A percentile compares a stretch with the other conserved stretches of the same genome.
These are phyloP conservation scores for Arctocebus calabarensis DNA, from an alignment of 2,797 vertebrate genomes.

Conservation along the genomic window DNA sequence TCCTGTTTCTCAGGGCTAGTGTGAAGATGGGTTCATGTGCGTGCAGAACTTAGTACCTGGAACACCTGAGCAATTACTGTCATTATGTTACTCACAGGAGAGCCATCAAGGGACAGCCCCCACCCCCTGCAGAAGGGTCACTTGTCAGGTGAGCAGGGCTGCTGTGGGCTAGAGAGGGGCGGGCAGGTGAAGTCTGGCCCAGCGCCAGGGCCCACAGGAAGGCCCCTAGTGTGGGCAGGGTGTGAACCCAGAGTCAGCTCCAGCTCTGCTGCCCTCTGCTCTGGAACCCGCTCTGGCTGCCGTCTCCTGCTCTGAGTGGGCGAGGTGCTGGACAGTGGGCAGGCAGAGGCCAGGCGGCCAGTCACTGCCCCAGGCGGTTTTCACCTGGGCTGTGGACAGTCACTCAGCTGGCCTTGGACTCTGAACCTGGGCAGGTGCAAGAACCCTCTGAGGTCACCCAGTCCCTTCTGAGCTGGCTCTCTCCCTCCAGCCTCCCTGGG, in stretches of 20 bases:
- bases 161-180: too few relatives aligned
- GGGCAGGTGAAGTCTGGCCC: not conserved
- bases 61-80: rapidly evolving
- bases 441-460: not conserved
- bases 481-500: not conserved
- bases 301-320: rapidly evolving
- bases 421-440: not conserved
- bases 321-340: not conserved
- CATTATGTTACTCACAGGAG: too few relatives aligned
- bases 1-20: not conserved
- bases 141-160: not conserved
- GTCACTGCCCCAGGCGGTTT: not conserved
- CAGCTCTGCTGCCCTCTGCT: not conserved
- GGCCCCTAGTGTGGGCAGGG: not conserved
- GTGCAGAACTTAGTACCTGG: not conserved
- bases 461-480: not conserved
- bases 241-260: not conserved
- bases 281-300: not conserved
- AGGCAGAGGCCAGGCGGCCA: not conserved
- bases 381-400: not conserved
- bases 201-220: not conserved
- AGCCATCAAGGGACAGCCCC: not conserved
- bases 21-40: not conserved
- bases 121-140: too few relatives aligned
- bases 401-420: not conserved